Conservation (phyloP, 1,140 invertebrate species). For the Ctenoplectra terminalis region DNA sequence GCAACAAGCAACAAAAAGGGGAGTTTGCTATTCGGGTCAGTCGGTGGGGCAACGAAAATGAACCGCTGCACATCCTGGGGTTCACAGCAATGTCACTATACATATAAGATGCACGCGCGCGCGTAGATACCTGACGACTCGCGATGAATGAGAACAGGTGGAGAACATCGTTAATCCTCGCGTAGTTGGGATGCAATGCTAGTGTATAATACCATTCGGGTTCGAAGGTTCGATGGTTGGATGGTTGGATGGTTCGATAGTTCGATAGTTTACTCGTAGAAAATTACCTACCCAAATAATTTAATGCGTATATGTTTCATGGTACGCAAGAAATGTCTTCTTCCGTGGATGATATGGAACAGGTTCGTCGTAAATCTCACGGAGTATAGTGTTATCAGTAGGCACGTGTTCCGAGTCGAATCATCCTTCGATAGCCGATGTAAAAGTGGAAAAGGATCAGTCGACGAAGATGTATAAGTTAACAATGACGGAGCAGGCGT, state of each 20-base stretch:
- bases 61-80: background rate
- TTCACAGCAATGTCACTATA: background rate
- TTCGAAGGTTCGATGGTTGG: background rate
- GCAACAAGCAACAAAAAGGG: conserved; percentile 4
- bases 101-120: background rate
- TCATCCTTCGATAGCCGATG: background rate
- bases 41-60: background rate
- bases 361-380: background rate
- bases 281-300: conserved; percentile 1
- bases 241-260: too few relatives aligned
- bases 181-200: too few relatives aligned
- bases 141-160: background rate
- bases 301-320: background rate
- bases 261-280: too few relatives aligned
- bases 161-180: background rate
- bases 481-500: too few relatives aligned
- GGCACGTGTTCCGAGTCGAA: conserved; percentile 1
- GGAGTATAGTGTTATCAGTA: background rate
- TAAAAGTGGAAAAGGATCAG: background rate
- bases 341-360: background rate
- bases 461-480: background rate
- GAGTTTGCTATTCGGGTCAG: conserved; percentile 36
- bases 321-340: background rate
- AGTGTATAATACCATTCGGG: too few relatives aligned
- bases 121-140: background rate